Evolutionary conservation across 2,113 vertebrate genomes (phyloP).

Genomic region (Geococcyx californianus): DNA sequence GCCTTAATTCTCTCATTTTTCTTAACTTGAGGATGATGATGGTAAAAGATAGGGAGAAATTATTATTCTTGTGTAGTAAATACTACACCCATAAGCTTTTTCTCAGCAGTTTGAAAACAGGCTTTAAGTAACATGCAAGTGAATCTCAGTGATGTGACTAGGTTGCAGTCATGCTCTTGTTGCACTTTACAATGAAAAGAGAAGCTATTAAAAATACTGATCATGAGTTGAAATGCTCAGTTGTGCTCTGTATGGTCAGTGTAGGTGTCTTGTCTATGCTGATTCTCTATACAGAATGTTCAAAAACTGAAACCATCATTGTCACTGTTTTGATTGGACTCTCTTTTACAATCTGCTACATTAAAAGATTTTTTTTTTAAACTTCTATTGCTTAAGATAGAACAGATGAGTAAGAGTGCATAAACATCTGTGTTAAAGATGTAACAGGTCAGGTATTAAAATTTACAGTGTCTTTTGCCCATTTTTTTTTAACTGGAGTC

Average conservation of each 20-base stretch:
- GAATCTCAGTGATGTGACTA: neutral
- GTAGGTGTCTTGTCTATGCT: neutral
- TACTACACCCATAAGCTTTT: neutral
- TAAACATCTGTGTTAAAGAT: neutral
- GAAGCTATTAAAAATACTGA: neutral
- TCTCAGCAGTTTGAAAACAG: neutral
- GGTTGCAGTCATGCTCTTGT: neutral
- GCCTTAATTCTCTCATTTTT: neutral
- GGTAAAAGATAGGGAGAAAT: neutral
- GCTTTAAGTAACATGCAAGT: neutral
- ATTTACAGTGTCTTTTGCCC: neutral
- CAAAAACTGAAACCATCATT: neutral
- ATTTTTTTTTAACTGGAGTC: neutral
- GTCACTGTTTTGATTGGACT: neutral
- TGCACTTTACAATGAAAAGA: neutral
- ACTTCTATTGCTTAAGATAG: neutral
- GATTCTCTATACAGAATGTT: neutral
- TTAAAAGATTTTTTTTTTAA: neutral
- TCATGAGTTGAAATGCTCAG: neutral
- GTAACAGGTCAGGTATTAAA: neutral
- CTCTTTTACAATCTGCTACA: neutral
- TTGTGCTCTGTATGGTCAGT: neutral
- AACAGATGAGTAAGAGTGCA: neutral
- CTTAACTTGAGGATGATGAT: neutral
- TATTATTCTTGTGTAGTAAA: neutral